phyloP scores from a whole-genome alignment of 2,888 invertebrate genomes.

The Synergus umbraculus region DNA sequence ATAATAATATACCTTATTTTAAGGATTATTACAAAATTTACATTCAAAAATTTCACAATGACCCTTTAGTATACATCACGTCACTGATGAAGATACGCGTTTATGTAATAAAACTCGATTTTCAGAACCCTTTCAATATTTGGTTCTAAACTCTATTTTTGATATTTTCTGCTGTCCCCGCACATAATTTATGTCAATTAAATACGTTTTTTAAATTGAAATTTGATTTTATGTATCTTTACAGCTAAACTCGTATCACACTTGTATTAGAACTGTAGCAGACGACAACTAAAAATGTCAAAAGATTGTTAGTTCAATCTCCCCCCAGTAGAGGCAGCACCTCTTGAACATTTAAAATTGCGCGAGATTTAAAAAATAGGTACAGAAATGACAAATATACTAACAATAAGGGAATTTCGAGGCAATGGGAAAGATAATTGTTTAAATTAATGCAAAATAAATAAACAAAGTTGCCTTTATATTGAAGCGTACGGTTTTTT shows the following conservation, averaged over 20 bases:
- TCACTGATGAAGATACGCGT: background rate
- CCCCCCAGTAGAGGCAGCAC: too few relatives aligned
- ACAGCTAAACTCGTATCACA: background rate
- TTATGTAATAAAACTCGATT: background rate
- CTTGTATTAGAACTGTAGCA: background rate
- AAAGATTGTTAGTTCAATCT: too few relatives aligned
- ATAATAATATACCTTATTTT: background rate
- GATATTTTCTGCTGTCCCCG: background rate
- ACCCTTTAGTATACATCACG: background rate
- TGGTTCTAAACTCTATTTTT: background rate
- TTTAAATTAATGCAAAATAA: too few relatives aligned
- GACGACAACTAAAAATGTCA: background rate
- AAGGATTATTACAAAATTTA: background rate
- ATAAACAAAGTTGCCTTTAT: too few relatives aligned
- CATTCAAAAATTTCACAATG: background rate
- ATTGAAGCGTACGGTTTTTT: too few relatives aligned
- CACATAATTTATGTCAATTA: background rate
- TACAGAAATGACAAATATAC: too few relatives aligned
- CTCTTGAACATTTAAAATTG: too few relatives aligned
- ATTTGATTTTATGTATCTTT: too few relatives aligned
- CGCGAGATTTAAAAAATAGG: too few relatives aligned
- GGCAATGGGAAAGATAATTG: too few relatives aligned
- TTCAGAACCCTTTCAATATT: background rate
- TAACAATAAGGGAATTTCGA: too few relatives aligned
- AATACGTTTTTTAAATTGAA: background rate